These are phyloP conservation scores for Oxyscelio sp. DNA, from an alignment of 2,888 invertebrate species.

Conservation along the genomic window DNA sequence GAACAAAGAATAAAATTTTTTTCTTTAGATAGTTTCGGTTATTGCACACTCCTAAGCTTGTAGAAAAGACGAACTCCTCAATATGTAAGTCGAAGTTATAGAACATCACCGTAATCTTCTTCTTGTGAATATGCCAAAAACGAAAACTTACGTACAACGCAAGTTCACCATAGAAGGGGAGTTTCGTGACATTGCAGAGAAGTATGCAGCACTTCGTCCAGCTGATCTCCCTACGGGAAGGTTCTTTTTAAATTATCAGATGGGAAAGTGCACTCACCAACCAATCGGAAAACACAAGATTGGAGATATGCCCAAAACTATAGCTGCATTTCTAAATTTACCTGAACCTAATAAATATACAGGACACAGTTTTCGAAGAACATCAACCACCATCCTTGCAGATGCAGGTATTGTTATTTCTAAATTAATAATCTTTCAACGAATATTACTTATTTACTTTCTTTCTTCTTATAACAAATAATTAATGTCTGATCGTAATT, in stretches of 20 bases:
- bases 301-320: slow-evolving; percentile 60
- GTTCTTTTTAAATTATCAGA: slow-evolving; percentile 67
- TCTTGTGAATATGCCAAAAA: slow-evolving; percentile 35
- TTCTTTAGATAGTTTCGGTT: no score
- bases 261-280: slow-evolving; percentile 67
- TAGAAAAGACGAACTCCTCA: no score
- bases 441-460: slow-evolving; percentile 15
- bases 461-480: slow-evolving; percentile 21
- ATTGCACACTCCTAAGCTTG: no score
- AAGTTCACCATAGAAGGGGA: slow-evolving; percentile 36
- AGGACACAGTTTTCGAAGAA: no score
- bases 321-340: slow-evolving; percentile 55
- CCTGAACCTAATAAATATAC: slow-evolving; percentile 24
- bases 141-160: slow-evolving; percentile 30
- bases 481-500: slow-evolving; percentile 12
- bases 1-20: no score
- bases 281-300: slow-evolving; percentile 65
- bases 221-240: slow-evolving; percentile 7
- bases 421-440: background rate
- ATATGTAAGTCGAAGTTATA: no score
- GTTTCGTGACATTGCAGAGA: slow-evolving; percentile 12
- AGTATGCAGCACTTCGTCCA: slow-evolving; percentile 29
- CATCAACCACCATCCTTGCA: slow-evolving; percentile 19
- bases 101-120: slow-evolving; percentile 32
- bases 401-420: slow-evolving; percentile 25